Conservation (phyloP, 2,888 invertebrate genomes). For the Callinectes sapidus region DNA sequence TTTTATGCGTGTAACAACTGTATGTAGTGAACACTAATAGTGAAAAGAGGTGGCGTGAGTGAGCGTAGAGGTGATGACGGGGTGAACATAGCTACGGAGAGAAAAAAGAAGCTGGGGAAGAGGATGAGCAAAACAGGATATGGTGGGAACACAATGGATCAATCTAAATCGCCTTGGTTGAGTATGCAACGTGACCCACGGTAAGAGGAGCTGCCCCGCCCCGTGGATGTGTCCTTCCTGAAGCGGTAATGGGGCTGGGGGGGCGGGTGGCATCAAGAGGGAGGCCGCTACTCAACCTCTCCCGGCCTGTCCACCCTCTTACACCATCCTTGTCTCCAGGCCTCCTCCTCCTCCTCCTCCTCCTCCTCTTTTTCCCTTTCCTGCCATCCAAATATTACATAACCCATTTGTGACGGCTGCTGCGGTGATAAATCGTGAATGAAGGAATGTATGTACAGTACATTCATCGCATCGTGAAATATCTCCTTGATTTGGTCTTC, state of each 20-base stretch:
- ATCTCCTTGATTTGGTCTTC: too few relatives aligned
- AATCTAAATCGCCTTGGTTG: neutral
- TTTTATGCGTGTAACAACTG: neutral
- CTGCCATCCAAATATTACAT: neutral
- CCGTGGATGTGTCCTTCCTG: constrained; percentile 23
- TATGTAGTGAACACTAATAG: neutral
- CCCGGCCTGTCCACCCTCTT: neutral
- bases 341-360: constrained; percentile 23
- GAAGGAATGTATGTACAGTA: too few relatives aligned
- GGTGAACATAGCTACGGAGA: neutral
- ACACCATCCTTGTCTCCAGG: neutral
- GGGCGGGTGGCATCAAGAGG: constrained; percentile 14
- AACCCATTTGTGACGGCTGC: neutral
- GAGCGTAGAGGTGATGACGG: neutral
- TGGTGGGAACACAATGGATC: neutral
- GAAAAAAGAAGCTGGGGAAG: neutral
- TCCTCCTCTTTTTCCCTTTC: neutral
- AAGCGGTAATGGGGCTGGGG: neutral
- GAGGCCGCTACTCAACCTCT: constrained; percentile 33
- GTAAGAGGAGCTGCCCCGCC: neutral
- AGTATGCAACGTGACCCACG: neutral
- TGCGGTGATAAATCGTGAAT: neutral
- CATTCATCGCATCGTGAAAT: too few relatives aligned
- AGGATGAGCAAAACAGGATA: neutral
- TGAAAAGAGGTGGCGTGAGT: neutral